Conservation (phyloP, 1,140 invertebrate species). For the Meloidogyne exigua region DNA sequence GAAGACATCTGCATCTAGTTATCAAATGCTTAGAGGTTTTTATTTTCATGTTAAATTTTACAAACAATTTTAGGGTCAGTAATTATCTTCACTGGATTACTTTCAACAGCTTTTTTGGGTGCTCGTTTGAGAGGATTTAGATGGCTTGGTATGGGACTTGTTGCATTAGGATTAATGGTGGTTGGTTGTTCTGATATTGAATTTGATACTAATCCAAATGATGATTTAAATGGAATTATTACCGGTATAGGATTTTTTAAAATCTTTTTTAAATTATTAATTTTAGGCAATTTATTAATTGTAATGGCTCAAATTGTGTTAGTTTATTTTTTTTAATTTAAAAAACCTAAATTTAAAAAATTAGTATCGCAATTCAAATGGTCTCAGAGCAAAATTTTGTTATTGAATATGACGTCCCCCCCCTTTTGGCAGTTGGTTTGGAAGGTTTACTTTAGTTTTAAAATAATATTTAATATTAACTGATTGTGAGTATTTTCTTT, state of each 20-base stretch:
- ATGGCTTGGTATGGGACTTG: constrained; percentile 80
- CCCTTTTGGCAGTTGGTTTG: constrained; percentile 80
- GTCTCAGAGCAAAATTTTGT: constrained; percentile 89
- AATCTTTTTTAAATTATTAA: constrained; percentile 26
- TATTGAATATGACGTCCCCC: constrained; percentile 76
- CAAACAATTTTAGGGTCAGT: constrained; percentile 72
- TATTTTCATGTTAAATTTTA: constrained; percentile 13
- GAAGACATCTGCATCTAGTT: constrained; percentile 83
- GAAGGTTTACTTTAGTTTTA: constrained; percentile 71
- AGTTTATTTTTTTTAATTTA: constrained; percentile 50
- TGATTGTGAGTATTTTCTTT: neutral
- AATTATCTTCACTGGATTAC: constrained; percentile 85
- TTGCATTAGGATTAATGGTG: constrained; percentile 77
- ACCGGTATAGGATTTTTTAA: constrained; percentile 68
- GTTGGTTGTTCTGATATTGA: constrained; percentile 80
- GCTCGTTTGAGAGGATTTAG: constrained; percentile 70
- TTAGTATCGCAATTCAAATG: constrained; percentile 80
- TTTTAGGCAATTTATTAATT: constrained; percentile 81
- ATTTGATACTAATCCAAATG: constrained; percentile 64
- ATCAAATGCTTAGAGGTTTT: constrained; percentile 88
- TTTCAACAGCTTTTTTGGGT: constrained; percentile 82
- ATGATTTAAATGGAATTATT: constrained; percentile 77
- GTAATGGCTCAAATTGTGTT: constrained; percentile 78
- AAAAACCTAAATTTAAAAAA: too few species aligned
- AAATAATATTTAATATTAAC: neutral